Percentiles rank a stretch among this genome's conserved stretches.
phyloP scores from a whole-genome alignment of 2,113 vertebrate genomes.

The Myocastor coypus region DNA sequence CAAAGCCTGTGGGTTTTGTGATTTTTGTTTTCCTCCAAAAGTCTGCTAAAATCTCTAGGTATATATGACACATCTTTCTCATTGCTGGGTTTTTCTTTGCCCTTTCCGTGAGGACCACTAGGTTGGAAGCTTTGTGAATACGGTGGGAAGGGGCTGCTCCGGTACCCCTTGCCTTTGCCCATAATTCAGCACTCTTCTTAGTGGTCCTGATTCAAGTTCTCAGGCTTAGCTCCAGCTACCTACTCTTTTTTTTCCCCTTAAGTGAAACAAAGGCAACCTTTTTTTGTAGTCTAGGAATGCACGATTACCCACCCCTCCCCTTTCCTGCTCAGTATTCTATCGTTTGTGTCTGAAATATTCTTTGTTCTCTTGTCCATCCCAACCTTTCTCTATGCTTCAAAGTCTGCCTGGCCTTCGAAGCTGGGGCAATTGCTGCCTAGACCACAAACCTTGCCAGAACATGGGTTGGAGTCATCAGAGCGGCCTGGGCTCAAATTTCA shows the following conservation, averaged over 20 bases:
- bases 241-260: not conserved
- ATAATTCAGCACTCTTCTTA: not conserved
- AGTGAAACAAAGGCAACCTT: not conserved
- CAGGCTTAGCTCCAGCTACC: not conserved
- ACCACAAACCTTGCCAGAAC: not conserved
- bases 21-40: not conserved
- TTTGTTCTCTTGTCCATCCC: not conserved
- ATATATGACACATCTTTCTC: not conserved
- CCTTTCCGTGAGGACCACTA: not conserved
- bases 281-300: not conserved
- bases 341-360: not conserved
- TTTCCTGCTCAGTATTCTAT: not conserved
- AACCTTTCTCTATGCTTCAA: not conserved
- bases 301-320: not conserved
- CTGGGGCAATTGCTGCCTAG: not conserved
- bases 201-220: not conserved
- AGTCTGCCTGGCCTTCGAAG: not conserved
- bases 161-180: not conserved
- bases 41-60: not conserved
- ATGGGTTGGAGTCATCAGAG: not conserved
- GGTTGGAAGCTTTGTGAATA: constrained; percentile 1
- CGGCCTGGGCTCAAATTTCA: not conserved
- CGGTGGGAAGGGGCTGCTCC: not conserved
- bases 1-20: constrained; percentile 38
- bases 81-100: not conserved